phyloP scores from a whole-genome alignment of 1,140 invertebrate species.

The Anadara kagoshimensis region DNA sequence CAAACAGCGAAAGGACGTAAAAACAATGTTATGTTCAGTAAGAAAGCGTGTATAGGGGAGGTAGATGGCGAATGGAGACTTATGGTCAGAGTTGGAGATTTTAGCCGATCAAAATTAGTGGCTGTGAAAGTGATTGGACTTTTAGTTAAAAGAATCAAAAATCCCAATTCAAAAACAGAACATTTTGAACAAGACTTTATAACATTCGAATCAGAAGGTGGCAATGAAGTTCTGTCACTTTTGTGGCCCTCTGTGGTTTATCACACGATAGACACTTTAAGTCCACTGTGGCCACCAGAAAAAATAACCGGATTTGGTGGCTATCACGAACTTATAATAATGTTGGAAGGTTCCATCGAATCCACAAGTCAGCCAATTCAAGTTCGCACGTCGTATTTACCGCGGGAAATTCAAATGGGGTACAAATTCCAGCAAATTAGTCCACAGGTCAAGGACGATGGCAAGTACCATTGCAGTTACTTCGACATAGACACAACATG shows the following conservation, averaged over 20 bases:
- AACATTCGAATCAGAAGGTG: constrained; percentile 84
- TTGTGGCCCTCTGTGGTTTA: constrained; percentile 89
- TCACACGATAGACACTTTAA: constrained; percentile 87
- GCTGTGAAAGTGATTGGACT: constrained; percentile 89
- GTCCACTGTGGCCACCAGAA: constrained; percentile 89
- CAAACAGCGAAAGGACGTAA: constrained; percentile 60
- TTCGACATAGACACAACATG: constrained; percentile 37
- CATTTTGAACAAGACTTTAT: constrained; percentile 62
- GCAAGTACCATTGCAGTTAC: constrained; percentile 40
- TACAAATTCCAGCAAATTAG: constrained; percentile 66
- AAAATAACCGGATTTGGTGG: constrained; percentile 89
- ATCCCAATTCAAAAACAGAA: constrained; percentile 75
- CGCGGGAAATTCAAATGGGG: constrained; percentile 73
- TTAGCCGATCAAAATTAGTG: constrained; percentile 97
- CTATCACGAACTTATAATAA: constrained; percentile 93
- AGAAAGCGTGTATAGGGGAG: constrained; percentile 37
- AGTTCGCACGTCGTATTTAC: constrained; percentile 73
- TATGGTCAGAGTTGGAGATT: constrained; percentile 97
- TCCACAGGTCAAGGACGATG: constrained; percentile 36
- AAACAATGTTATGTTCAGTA: constrained; percentile 59
- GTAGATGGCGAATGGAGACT: constrained; percentile 87
- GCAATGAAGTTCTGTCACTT: constrained; percentile 88
- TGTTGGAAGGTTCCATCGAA: constrained; percentile 85
- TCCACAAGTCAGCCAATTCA: constrained; percentile 64
- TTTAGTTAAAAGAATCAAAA: constrained; percentile 87